Percentiles rank a stretch among this genome's conserved stretches.
These are phyloP conservation scores for Andrena praecox DNA, from an alignment of 2,888 invertebrate species.

Conservation along the genomic window DNA sequence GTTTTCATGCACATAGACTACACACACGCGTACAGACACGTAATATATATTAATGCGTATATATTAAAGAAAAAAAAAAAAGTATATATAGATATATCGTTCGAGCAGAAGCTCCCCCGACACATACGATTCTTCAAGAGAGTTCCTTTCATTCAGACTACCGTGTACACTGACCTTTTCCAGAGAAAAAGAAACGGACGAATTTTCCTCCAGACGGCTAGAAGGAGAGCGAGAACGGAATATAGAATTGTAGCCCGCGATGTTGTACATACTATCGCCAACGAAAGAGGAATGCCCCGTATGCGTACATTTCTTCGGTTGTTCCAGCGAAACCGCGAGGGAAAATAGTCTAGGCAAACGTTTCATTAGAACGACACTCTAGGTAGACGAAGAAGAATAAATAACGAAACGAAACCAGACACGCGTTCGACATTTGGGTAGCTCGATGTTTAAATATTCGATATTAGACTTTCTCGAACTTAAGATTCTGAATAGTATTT, in stretches of 20 bases:
- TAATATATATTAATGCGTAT: constrained; percentile 20
- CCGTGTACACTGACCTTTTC: constrained; percentile 37
- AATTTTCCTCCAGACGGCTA: constrained; percentile 55
- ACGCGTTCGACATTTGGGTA: constrained; percentile 36
- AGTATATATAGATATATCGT: constrained; percentile 25
- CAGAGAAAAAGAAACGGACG: constrained; percentile 33
- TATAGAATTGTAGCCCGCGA: neutral
- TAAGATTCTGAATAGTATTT: constrained; percentile 79
- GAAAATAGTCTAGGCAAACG: constrained; percentile 48
- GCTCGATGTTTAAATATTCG: constrained; percentile 32
- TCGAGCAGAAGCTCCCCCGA: constrained; percentile 50
- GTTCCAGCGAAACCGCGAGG: constrained; percentile 26
- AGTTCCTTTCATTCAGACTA: constrained; percentile 68
- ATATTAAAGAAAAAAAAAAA: constrained; percentile 24
- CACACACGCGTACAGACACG: neutral
- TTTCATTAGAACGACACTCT: constrained; percentile 18
- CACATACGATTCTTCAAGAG: constrained; percentile 61
- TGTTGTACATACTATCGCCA: constrained; percentile 27
- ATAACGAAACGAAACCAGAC: constrained; percentile 10
- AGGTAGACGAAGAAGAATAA: constrained; percentile 5
- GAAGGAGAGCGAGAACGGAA: neutral
- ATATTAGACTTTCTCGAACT: constrained; percentile 59
- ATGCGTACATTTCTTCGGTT: constrained; percentile 43
- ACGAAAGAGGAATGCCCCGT: constrained; percentile 54
- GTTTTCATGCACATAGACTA: constrained; percentile 32